A percentile compares a stretch with the other conserved stretches of the same genome.
Conservation (phyloP, 2,113 vertebrate species). For the Etheostoma spectabile region DNA sequence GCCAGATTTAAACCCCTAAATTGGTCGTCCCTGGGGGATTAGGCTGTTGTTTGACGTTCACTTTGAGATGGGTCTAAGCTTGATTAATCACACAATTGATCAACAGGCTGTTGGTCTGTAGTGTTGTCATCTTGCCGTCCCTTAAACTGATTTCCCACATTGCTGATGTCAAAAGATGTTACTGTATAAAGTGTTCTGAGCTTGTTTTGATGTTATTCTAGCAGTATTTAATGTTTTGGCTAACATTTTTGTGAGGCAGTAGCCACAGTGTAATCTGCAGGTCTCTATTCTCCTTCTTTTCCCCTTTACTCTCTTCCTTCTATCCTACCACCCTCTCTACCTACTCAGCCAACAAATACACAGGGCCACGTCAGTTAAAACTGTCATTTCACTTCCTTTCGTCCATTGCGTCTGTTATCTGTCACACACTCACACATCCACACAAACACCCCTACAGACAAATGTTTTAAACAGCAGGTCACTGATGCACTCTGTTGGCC, state of each 20-base stretch:
- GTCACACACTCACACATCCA: conserved; percentile 6
- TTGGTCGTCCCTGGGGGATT: fast-evolving
- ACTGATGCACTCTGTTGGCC: conserved; percentile 54
- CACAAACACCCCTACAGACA: neutral
- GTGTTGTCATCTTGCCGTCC: neutral
- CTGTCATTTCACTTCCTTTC: conserved; percentile 10
- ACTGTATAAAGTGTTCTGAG: neutral
- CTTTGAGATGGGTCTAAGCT: neutral
- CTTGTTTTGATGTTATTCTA: neutral
- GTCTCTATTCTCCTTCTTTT: neutral
- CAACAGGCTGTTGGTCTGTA: neutral
- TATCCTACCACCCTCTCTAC: neutral
- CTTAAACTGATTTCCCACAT: neutral
- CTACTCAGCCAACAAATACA: conserved; percentile 7
- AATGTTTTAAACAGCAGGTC: neutral
- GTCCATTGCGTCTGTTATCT: neutral
- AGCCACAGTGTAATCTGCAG: neutral
- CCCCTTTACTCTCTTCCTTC: neutral
- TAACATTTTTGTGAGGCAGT: neutral
- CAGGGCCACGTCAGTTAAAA: conserved; percentile 66
- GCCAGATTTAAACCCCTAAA: neutral
- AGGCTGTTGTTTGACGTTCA: neutral
- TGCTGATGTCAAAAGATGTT: neutral
- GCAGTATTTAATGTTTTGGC: neutral
- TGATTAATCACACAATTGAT: neutral